Base-by-base conservation (phyloP, 2,888 invertebrate species). In the Papilio protenor region DNA sequence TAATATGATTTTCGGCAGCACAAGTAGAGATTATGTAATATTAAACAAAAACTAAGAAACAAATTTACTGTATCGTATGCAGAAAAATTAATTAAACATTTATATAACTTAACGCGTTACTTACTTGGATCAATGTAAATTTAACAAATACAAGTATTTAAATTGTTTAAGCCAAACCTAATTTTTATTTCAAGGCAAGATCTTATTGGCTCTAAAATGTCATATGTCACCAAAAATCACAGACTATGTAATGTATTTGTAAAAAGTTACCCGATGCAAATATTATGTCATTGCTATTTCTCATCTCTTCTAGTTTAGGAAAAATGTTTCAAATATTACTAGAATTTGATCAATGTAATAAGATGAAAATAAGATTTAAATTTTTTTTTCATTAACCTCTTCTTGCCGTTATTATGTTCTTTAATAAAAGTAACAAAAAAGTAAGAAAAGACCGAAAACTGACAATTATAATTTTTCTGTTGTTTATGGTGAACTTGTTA, bases 1-100 rank as follows among this genome's bases (percentile, higher is more conserved):
- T 52, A 72, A 49, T 27, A 59, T 45, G 55, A 55, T 6, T 23
- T 57, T 45, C 55, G 49, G 55, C 57, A 55, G 66, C 45, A 69
- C 66, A 23, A 55, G 11, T 33, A 64, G 45, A 66, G 77, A 77
- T 77, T 77, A 77, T 77, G 77, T 77, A 73, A 77, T 77, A 57
- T 55, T n/a, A 77, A 73, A 77, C 40, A 66, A 73, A 40, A 27
- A 21, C 52, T 49, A 16, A 47, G 27, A 71, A 52, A 71, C 27
- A 1, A 49, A 33, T 21, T 10, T 11, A 55, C 10, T 70, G n/a
- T 64, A 33, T 33, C 2, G n/a, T 3, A 72, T n/a, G 18, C 12
- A 52, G 27, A 23, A 71, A 23, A 0, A n/a, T 40, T 45, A 23
- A 12, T 21, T 59, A 11, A 59, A 49, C 23, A 1, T 55, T 21